Conservation (phyloP, 2,113 vertebrate species). For the Myodes glareolus region DNA sequence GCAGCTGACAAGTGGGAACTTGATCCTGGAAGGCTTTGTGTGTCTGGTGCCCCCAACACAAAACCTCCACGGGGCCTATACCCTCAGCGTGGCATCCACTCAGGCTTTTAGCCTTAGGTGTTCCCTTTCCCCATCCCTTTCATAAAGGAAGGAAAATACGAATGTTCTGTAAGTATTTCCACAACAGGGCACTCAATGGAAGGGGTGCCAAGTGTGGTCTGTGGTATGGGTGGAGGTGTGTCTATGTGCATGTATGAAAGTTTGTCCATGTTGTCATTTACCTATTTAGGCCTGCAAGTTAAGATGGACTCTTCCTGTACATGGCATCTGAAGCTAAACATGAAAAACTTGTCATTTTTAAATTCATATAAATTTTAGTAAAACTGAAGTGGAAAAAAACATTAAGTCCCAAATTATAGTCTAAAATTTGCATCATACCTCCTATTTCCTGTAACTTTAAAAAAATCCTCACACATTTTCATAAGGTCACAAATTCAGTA, state of each 20-base stretch:
- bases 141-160: neutral
- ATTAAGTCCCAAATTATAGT: neutral
- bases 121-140: neutral
- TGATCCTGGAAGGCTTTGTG: neutral
- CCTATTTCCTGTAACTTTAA: neutral
- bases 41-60: neutral
- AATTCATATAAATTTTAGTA: conserved; percentile 14
- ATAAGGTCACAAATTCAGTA: neutral
- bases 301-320: neutral
- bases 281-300: conserved; percentile 22
- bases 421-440: neutral
- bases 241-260: neutral
- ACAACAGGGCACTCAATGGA: neutral
- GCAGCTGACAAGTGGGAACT: neutral
- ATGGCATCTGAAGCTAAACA: neutral
- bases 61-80: neutral
- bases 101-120: neutral
- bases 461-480: neutral
- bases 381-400: conserved; percentile 44
- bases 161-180: neutral
- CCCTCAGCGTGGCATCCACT: neutral
- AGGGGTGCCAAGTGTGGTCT: neutral
- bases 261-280: neutral
- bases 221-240: too few relatives aligned
- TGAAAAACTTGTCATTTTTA: conserved; percentile 38